phyloP scores from a whole-genome alignment of 2,113 vertebrate genomes.

The Cebidichthys violaceus region DNA sequence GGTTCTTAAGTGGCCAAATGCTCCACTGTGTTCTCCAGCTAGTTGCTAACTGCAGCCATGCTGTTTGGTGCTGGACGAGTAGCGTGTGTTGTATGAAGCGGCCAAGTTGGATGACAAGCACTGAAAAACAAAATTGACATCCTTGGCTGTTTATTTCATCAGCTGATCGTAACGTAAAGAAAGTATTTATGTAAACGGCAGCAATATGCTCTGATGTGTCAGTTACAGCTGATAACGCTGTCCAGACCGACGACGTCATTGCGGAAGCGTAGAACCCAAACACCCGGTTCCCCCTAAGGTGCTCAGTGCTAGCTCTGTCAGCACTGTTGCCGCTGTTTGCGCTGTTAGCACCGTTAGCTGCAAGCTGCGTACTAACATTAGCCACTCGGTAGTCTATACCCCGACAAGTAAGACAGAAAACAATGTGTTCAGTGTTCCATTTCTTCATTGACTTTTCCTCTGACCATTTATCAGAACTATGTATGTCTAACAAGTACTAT shows the following conservation, averaged over 20 bases:
- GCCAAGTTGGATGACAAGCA: neutral
- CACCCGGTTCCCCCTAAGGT: neutral
- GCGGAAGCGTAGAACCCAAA: neutral
- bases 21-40: neutral
- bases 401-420: neutral
- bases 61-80: neutral
- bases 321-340: neutral
- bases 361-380: neutral
- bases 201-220: neutral
- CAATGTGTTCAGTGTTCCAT: neutral
- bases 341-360: neutral
- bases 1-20: neutral
- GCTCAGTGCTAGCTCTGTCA: neutral
- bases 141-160: neutral
- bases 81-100: neutral
- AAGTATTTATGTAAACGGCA: neutral
- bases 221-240: neutral
- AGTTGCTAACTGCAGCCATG: neutral
- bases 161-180: neutral
- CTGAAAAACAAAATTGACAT: neutral
- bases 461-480: neutral
- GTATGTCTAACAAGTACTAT: neutral
- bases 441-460: neutral
- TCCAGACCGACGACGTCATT: neutral
- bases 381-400: neutral